Evolutionary conservation across 2,888 invertebrate genomes (phyloP), one percentile per base, ranked within the genome.

Genomic region (Belgica antarctica): DNA sequence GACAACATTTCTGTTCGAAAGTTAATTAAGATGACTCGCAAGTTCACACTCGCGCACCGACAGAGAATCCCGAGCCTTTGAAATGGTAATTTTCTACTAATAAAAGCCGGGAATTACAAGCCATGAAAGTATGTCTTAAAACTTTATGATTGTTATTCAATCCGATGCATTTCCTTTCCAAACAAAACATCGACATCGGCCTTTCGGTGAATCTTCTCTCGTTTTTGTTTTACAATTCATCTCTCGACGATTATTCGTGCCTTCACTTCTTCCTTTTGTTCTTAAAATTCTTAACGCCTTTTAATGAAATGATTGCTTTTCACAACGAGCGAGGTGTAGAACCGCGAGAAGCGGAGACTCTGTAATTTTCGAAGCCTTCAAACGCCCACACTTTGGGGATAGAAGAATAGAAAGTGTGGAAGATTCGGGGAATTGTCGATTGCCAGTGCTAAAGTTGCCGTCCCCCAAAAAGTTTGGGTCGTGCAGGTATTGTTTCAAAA

Each of bases 141-240:
- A 3, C 27, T 66, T 66, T 66, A 66, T 66, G 41, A 47, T 68
- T 68, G 57, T 57, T 68, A 68, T 68, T 68, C 68, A 57, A 68
- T 34, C 22, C 62, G 34, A 31, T 52, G 68, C 68, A 34, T 68
- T 68, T 68, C 68, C 68, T 68, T 68, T 68, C 52, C 41, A 2
- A 52, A 52, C 52, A 22, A 52, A n/a, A 5, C 15, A 4, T 46
- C 15, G 34, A 22, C 2, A 52, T 22, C 12, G 52, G 12, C 8
- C 22, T 41, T 41, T 52, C 22, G n/a, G n/a, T n/a, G n/a, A n/a
- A n/a, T n/a, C n/a, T 52, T 52, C 52, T 22, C 22, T n/a, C 4
- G 41, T 15, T 41, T 12, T 52, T 22, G 19, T 52, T 22, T 8
- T n/a, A 17, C 7, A 52, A 52, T 22, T 52, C 41, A 52, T 52